Evolutionary conservation across 2,113 vertebrate species (phyloP).

Genomic region (Apodemus sylvaticus): DNA sequence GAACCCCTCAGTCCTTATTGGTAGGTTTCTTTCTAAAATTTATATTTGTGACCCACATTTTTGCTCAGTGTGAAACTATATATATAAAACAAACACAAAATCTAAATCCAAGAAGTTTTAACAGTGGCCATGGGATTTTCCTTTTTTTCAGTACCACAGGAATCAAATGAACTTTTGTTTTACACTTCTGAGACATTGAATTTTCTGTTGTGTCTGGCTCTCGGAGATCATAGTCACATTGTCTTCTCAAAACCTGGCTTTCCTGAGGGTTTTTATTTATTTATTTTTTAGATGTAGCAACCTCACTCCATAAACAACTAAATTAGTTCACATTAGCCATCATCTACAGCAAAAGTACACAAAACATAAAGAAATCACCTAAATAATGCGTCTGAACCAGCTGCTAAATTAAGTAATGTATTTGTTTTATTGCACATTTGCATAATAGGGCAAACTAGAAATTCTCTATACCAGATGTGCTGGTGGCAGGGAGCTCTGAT

Average conservation of each 20-base stretch:
- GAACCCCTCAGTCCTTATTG: neutral
- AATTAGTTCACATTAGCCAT: conserved; percentile 81
- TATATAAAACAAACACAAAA: neutral
- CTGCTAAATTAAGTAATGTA: conserved; percentile 88
- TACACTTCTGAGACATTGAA: neutral
- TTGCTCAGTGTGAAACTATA: neutral
- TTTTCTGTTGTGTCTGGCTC: neutral
- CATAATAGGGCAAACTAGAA: conserved; percentile 88
- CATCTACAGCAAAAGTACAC: conserved; percentile 82
- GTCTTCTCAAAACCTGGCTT: conserved; percentile 42
- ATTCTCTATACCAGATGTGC: conserved; percentile 88
- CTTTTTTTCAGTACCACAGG: neutral
- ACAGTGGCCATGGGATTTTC: neutral
- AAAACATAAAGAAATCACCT: conserved; percentile 85
- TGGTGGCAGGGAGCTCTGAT: conserved; percentile 88
- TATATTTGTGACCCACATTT: neutral
- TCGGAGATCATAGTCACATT: conserved; percentile 1
- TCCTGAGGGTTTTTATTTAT: conserved; percentile 28
- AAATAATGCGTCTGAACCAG: conserved; percentile 89
- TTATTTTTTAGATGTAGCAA: conserved; percentile 51
- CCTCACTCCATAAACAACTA: conserved; percentile 74
- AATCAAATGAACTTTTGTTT: neutral
- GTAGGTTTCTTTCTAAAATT: neutral
- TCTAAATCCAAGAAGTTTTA: neutral
- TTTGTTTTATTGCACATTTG: conserved; percentile 90